A percentile compares a stretch with the other conserved stretches of the same genome.
Conservation (phyloP, 2,113 vertebrate genomes). For the Sceloporus tristichus region DNA sequence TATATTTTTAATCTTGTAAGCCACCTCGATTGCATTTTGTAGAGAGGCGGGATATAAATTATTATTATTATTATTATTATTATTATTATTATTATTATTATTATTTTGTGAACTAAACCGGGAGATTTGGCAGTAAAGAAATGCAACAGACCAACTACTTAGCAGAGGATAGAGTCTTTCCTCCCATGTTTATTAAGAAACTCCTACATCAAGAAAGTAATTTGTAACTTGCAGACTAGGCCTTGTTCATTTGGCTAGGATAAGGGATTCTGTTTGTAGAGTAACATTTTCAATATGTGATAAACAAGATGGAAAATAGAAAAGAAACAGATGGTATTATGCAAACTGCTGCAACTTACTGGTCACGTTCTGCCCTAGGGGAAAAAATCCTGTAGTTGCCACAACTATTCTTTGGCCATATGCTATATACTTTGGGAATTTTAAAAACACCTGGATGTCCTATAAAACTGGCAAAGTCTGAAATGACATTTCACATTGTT, state of each 20-base stretch:
- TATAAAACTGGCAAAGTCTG: conserved; percentile 45
- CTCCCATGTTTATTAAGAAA: not conserved
- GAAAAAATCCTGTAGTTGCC: conserved; percentile 51
- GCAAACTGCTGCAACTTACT: conserved; percentile 41
- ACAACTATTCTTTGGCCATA: conserved; percentile 52
- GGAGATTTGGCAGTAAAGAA: too few species aligned
- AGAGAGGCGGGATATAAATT: too few species aligned
- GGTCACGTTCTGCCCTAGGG: conserved; percentile 44
- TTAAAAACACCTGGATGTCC: conserved; percentile 35
- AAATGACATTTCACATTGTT: conserved; percentile 49
- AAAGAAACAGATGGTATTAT: conserved; percentile 60
- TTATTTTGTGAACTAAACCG: too few species aligned
- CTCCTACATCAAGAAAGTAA: conserved; percentile 55
- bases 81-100: too few species aligned
- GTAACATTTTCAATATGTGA: conserved; percentile 38
- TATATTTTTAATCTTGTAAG: too few species aligned
- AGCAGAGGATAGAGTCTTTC: too few species aligned
- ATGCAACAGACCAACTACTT: too few species aligned
- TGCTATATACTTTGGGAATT: conserved; percentile 57
- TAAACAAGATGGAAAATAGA: conserved; percentile 56
- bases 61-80: too few species aligned
- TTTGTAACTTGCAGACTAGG: conserved; percentile 42
- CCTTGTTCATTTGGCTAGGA: conserved; percentile 47
- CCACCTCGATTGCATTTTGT: too few species aligned
- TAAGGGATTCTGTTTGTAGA: conserved; percentile 30